A percentile compares a stretch with the other conserved stretches of the same genome.
These are phyloP conservation scores for Sapayoa aenigma DNA, from an alignment of 2,113 vertebrate species.

Conservation along the genomic window DNA sequence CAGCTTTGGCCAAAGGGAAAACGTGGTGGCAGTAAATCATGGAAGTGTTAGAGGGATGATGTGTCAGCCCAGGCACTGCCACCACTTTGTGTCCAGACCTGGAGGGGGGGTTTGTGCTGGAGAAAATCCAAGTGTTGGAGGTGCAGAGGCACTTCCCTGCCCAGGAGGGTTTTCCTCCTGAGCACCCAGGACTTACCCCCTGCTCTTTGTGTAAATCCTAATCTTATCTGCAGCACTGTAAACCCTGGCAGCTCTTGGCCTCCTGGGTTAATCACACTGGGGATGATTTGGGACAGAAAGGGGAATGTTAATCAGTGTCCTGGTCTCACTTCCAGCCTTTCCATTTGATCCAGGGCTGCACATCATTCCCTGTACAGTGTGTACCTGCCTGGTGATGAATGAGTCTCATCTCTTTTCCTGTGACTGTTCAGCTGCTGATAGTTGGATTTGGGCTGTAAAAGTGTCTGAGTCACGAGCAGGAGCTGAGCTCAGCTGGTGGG, in stretches of 20 bases:
- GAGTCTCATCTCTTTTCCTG: neutral
- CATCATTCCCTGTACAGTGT: neutral
- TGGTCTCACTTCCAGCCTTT: neutral
- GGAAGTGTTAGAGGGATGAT: rapidly evolving
- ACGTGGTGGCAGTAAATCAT: neutral
- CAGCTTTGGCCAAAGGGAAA: neutral
- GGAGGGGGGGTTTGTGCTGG: neutral
- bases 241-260: neutral
- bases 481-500: neutral
- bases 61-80: neutral
- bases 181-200: neutral
- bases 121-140: neutral
- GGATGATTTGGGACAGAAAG: neutral
- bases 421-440: neutral
- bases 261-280: neutral
- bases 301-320: neutral
- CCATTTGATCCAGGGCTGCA: neutral
- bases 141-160: neutral
- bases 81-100: neutral
- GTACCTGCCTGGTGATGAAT: neutral
- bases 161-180: neutral
- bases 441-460: neutral
- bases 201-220: neutral
- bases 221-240: neutral
- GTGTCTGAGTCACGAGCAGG: neutral